Evolutionary conservation across 1,140 invertebrate genomes (phyloP).

Genomic region (Calephelis nemesis): DNA sequence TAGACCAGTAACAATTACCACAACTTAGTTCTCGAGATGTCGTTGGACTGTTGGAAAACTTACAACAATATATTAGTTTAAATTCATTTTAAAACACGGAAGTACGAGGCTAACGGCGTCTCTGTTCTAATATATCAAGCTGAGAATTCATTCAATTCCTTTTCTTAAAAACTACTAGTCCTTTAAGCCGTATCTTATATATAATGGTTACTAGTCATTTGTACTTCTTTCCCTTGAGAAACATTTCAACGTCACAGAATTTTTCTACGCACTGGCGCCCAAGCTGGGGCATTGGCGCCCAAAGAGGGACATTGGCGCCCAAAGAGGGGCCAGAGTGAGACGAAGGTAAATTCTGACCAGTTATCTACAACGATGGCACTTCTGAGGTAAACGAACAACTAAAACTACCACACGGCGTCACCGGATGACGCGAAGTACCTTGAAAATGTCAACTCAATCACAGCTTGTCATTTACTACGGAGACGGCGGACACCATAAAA

Average conservation of each 20-base stretch:
- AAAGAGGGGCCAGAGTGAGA: conserved; percentile 23
- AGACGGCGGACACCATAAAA: conserved; percentile 28
- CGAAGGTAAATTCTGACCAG: conserved; percentile 10
- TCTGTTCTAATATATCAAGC: conserved; percentile 20
- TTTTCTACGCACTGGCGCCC: conserved; percentile 19
- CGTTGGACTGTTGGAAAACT: conserved; percentile 46
- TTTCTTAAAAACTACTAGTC: conserved; percentile 59
- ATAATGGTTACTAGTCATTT: conserved; percentile 61
- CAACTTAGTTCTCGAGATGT: conserved; percentile 43
- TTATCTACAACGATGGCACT: conserved; percentile 57
- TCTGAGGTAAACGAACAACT: conserved; percentile 69
- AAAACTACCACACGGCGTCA: conserved; percentile 42
- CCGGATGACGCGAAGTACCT: conserved; percentile 49
- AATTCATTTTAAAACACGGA: conserved; percentile 20
- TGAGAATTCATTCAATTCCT: conserved; percentile 65
- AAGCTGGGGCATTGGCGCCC: conserved; percentile 30
- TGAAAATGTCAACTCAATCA: conserved; percentile 64
- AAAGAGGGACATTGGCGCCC: conserved; percentile 34
- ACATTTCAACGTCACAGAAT: conserved; percentile 28
- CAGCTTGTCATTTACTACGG: conserved; percentile 47
- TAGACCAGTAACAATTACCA: conserved; percentile 50
- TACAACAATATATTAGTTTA: conserved; percentile 36
- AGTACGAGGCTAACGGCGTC: conserved; percentile 26
- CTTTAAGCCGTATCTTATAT: conserved; percentile 63
- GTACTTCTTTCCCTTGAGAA: conserved; percentile 59